Percentiles rank a stretch among this genome's conserved stretches.
These are phyloP conservation scores for Apoda limacodes DNA, from an alignment of 2,888 invertebrate genomes.

Conservation along the genomic window DNA sequence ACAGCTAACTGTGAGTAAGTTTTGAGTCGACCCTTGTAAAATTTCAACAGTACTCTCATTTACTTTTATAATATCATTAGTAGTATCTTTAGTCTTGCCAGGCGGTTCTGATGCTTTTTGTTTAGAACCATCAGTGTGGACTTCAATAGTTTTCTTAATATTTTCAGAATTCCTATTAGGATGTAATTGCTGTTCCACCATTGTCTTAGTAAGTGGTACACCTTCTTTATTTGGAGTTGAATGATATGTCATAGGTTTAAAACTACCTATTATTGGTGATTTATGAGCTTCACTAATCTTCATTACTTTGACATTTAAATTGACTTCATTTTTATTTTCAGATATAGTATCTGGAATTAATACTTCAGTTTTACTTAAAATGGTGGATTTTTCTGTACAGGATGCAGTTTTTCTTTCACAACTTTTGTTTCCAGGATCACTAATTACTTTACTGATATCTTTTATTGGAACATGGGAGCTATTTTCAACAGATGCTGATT, in stretches of 20 bases:
- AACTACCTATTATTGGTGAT: slow-evolving; percentile 51
- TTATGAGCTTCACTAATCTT: slow-evolving; percentile 54
- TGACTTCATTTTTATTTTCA: slow-evolving; percentile 41
- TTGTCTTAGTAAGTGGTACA: slow-evolving; percentile 55
- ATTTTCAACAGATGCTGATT: slow-evolving; percentile 25
- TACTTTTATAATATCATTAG: too few relatives aligned
- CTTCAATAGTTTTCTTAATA: slow-evolving; percentile 58
- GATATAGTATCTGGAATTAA: slow-evolving; percentile 25
- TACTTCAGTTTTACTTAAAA: slow-evolving; percentile 25
- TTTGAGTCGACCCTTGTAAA: too few relatives aligned
- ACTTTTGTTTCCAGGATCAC: slow-evolving; percentile 30
- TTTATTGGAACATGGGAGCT: slow-evolving; percentile 40
- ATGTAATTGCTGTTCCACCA: slow-evolving; percentile 56
- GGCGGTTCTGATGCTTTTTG: slow-evolving; percentile 30
- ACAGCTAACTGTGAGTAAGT: too few relatives aligned
- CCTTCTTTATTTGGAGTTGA: slow-evolving; percentile 61
- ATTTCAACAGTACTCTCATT: too few relatives aligned
- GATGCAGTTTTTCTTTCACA: slow-evolving; percentile 24
- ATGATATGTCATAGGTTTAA: slow-evolving; percentile 54
- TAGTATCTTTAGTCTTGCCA: too few relatives aligned
- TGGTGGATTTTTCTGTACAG: slow-evolving; percentile 30
- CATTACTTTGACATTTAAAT: slow-evolving; percentile 47
- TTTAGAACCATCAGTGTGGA: slow-evolving; percentile 48
- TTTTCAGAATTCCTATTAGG: slow-evolving; percentile 56
- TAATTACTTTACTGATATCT: slow-evolving; percentile 38